Conservation (phyloP, 64 coral and sea anemone genomes). For the Trachythela sp. region DNA sequence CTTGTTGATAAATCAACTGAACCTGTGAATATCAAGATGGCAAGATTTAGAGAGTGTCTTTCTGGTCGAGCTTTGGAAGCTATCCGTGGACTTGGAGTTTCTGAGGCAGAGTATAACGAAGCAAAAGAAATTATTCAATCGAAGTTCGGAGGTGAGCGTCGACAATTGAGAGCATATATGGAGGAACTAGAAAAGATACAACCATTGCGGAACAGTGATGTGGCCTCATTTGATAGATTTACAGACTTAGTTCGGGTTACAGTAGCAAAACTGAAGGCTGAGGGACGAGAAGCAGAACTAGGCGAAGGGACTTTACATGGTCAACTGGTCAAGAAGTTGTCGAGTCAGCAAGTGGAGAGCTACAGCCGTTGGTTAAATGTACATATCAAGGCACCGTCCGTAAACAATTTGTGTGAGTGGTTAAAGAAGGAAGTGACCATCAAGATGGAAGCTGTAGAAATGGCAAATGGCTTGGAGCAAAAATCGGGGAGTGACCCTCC, state of each 20-base stretch:
- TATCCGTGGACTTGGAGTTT: constrained; percentile 19
- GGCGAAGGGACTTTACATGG: constrained; percentile 41
- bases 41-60: neutral
- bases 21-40: neutral
- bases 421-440: constrained; percentile 25
- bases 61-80: neutral
- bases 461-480: constrained; percentile 4
- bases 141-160: constrained; percentile 39
- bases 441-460: constrained; percentile 20
- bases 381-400: neutral
- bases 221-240: constrained; percentile 42
- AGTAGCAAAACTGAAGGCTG: constrained; percentile 26
- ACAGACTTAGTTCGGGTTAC: constrained; percentile 38
- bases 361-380: constrained; percentile 29
- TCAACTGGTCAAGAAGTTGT: constrained; percentile 30
- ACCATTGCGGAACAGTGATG: constrained; percentile 17
- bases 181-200: constrained; percentile 39
- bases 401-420: constrained; percentile 25
- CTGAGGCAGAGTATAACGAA: constrained; percentile 32
- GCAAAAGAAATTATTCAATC: constrained; percentile 43
- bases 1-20: constrained; percentile 15
- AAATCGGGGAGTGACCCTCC: neutral
- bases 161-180: constrained; percentile 38
- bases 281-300: constrained; percentile 31
- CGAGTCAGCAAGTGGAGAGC: constrained; percentile 17